phyloP scores from a whole-genome alignment of 1,140 invertebrate genomes.

The Fragariocoptes setiger region DNA sequence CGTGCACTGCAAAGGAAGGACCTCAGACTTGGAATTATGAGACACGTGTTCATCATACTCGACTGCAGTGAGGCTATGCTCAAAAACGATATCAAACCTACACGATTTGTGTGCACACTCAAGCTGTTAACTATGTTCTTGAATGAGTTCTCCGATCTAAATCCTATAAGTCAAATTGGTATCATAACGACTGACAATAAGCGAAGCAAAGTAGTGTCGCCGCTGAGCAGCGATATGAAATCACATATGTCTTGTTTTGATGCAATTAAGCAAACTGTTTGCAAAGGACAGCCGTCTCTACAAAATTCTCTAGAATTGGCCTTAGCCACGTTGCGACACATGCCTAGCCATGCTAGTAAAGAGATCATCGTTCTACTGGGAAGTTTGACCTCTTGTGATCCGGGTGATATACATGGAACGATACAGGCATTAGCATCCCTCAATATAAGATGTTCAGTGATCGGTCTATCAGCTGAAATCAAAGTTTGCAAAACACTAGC shows the following conservation, averaged over 20 bases:
- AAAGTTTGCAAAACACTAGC: constrained; percentile 52
- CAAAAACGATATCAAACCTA: constrained; percentile 75
- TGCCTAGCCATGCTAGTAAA: constrained; percentile 67
- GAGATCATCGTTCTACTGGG: constrained; percentile 37
- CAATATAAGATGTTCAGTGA: constrained; percentile 56
- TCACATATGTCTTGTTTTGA: constrained; percentile 18
- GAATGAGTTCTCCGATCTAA: constrained; percentile 89
- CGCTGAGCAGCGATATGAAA: constrained; percentile 26
- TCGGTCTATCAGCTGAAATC: constrained; percentile 78
- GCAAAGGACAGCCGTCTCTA: constrained; percentile 59
- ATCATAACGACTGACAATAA: constrained; percentile 70
- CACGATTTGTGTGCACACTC: constrained; percentile 49
- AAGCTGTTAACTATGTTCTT: constrained; percentile 63
- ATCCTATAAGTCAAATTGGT: constrained; percentile 86
- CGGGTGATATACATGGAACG: constrained; percentile 56
- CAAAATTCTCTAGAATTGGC: constrained; percentile 77
- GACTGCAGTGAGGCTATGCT: constrained; percentile 78
- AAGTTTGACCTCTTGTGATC: constrained; percentile 82
- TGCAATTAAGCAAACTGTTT: constrained; percentile 16
- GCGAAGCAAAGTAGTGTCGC: constrained; percentile 60
- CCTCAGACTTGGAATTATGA: constrained; percentile 68
- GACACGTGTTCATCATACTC: constrained; percentile 62
- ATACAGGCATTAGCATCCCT: constrained; percentile 32
- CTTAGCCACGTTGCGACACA: constrained; percentile 40
- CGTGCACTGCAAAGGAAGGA: constrained; percentile 33